Evolutionary conservation across 2,888 invertebrate species (phyloP), one percentile per base, ranked within the genome.

Genomic region (Selenia dentaria): DNA sequence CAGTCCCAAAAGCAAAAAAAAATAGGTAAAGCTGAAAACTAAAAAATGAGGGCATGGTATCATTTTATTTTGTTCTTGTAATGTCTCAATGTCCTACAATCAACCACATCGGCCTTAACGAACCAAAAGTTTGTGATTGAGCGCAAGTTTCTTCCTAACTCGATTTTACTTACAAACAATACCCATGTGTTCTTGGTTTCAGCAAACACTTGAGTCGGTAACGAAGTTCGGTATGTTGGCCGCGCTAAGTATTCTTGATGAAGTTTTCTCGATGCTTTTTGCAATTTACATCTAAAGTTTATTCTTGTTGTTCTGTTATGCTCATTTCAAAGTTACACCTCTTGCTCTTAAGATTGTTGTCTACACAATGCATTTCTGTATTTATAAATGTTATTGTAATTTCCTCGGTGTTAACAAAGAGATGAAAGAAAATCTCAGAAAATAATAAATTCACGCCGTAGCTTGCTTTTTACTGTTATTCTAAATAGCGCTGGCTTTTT

Each of bases 81-180:
- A 26, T 18, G 20, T 13, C 35, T 29, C 34, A 24, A 35, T 32
- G 42, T 22, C 51, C 50, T 37, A 44, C 51, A 55, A 57, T 53
- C 46, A 58, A 57, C 42, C 22, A 16, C 18, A 35, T 29, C 24
- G 24, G 24, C 35, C 48, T 33, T 46, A 52, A 50, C 40, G 51
- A 56, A 45, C 45, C 43, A 37, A 42, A 47, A 47, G 47, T 47
- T 47, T 45, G 45, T 45, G 57, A 53, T 55, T 54, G 56, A 48
- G 43, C 46, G 50, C 57, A 56, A 63, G 57, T 64, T 67, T 47
- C 39, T 63, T 29, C 6, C 31, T 54, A 63, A 62, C 64, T 66
- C 54, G 57, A 68, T 68, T 63, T 57, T 49, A 47, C 51, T 55
- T 28, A 41, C 55, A 57, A 63, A 63, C 66, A 64, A 59, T 61